Evolutionary conservation across 2,888 invertebrate species (phyloP).

Genomic region (Drosophila macrospina): DNA sequence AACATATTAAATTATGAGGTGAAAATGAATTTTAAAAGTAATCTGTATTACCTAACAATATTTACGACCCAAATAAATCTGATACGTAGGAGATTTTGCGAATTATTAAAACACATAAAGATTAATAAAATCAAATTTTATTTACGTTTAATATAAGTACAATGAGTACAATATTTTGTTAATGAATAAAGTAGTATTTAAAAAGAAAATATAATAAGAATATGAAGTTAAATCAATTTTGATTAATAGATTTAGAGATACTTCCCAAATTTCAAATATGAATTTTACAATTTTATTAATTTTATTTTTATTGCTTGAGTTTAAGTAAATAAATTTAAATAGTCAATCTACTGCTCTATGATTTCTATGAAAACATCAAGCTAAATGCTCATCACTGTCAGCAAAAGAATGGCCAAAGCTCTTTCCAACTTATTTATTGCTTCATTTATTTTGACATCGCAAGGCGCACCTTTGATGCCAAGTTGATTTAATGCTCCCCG

Average conservation of each 20-base stretch:
- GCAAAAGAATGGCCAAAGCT: constrained; percentile 38
- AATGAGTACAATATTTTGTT: not conserved
- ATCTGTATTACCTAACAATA: constrained; percentile 30
- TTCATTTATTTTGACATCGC: constrained; percentile 76
- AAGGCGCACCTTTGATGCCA: constrained; percentile 72
- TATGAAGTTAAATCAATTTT: not conserved
- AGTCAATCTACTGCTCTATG: too few species aligned
- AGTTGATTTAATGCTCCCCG: constrained; percentile 67
- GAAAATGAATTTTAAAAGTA: constrained; percentile 12
- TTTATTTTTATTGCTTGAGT: too few species aligned
- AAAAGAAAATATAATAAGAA: not conserved
- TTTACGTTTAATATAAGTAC: not conserved
- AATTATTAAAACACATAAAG: constrained; percentile 7
- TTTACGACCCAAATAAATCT: constrained; percentile 19
- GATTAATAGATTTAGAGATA: not conserved
- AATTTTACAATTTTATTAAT: too few species aligned
- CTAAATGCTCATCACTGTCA: constrained; percentile 48
- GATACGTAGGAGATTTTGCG: constrained; percentile 1
- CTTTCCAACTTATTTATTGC: constrained; percentile 66
- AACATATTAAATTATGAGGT: constrained; percentile 25
- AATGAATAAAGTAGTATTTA: not conserved
- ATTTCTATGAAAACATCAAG: not conserved
- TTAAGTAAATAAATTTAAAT: too few species aligned
- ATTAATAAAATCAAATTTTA: constrained; percentile 5
- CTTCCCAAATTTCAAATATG: not conserved